Percentiles rank a stretch among this genome's conserved stretches.
Conservation (phyloP, 2,888 invertebrate species). For the Agonopterix alstromeriana region DNA sequence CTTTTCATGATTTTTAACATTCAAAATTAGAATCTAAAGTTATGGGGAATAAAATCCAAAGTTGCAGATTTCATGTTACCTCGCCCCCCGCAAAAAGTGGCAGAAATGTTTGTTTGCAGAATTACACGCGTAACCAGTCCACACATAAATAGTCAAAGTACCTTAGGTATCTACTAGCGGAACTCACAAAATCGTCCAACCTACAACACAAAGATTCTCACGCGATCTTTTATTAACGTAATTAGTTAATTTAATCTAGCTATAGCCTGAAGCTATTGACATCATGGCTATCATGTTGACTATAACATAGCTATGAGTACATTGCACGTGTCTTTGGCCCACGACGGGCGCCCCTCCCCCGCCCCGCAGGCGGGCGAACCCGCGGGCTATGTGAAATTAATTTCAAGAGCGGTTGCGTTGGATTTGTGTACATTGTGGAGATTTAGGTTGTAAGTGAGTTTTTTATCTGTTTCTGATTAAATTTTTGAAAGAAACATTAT, state of each 20-base stretch:
- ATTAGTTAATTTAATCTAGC: constrained; percentile 29
- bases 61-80: too few relatives aligned
- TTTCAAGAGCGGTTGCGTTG: constrained; percentile 51
- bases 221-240: constrained; percentile 5
- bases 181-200: not conserved
- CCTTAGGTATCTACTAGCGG: constrained; percentile 5
- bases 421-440: constrained; percentile 59
- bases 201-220: too few relatives aligned
- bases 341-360: constrained; percentile 10
- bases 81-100: too few relatives aligned
- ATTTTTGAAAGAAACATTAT: too few relatives aligned
- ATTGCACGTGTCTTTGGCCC: constrained; percentile 47
- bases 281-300: constrained; percentile 27
- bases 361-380: constrained; percentile 18
- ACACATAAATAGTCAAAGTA: too few relatives aligned
- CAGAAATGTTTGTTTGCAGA: too few relatives aligned
- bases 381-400: constrained; percentile 67
- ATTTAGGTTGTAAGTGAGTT: too few relatives aligned
- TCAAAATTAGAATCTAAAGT: too few relatives aligned
- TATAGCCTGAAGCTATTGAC: constrained; percentile 30
- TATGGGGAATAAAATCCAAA: too few relatives aligned
- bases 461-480: too few relatives aligned
- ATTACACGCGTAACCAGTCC: too few relatives aligned
- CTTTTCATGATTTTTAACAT: too few relatives aligned
- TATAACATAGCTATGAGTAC: constrained; percentile 8